Conservation (phyloP, 2,888 invertebrate species). For the Frankliniella intonsa region DNA sequence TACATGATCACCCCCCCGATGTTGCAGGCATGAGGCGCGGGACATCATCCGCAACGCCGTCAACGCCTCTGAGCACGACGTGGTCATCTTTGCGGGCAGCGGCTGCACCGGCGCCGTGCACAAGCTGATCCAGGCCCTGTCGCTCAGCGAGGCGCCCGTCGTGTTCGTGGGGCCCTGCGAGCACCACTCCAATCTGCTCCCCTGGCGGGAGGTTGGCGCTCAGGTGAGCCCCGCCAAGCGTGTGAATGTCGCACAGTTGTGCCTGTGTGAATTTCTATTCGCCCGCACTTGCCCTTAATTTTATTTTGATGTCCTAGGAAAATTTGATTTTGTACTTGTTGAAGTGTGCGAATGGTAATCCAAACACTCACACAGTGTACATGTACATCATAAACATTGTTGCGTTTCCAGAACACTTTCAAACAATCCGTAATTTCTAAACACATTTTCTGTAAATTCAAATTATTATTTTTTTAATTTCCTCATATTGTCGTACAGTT, state of each 20-base stretch:
- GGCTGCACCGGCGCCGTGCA: conserved; percentile 73
- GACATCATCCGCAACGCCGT: conserved; percentile 73
- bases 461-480: too few species aligned
- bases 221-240: conserved; percentile 53
- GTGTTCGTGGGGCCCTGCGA: conserved; percentile 78
- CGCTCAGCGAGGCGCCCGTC: conserved; percentile 58
- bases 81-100: conserved; percentile 67
- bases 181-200: conserved; percentile 69
- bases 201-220: conserved; percentile 76
- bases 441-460: too few species aligned
- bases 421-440: too few species aligned
- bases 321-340: conserved; percentile 33
- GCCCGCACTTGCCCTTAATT: conserved; percentile 6
- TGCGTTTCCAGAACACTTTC: too few species aligned
- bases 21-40: conserved; percentile 69
- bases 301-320: conserved; percentile 17
- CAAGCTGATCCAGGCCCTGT: conserved; percentile 67
- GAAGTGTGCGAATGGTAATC: too few species aligned
- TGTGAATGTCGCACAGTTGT: too few species aligned
- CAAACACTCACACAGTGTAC: too few species aligned
- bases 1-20: conserved; percentile 13
- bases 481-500: too few species aligned
- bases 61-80: conserved; percentile 75
- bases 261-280: too few species aligned
- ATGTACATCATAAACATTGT: too few species aligned